Conservation (phyloP, 2,113 vertebrate species). For the Rhombomys opimus region DNA sequence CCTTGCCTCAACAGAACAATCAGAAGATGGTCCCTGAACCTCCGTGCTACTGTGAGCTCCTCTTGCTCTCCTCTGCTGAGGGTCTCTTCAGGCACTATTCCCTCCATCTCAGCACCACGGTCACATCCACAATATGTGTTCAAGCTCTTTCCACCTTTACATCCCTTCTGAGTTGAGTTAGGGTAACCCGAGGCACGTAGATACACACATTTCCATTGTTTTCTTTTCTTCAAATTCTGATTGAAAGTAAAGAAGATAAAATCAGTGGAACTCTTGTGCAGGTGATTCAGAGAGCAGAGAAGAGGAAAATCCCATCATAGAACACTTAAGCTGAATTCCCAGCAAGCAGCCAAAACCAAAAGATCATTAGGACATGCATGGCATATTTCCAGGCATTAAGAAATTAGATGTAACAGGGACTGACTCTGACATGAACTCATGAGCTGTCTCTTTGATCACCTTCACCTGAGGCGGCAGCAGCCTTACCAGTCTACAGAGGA, state of each 20-base stretch:
- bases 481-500: no score
- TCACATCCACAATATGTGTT: not conserved
- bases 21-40: not conserved
- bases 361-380: not conserved
- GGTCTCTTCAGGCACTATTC: not conserved
- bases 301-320: not conserved
- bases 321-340: not conserved
- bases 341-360: not conserved
- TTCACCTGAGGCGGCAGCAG: no score
- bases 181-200: not conserved
- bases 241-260: not conserved
- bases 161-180: not conserved
- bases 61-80: not conserved
- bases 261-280: not conserved
- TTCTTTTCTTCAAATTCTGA: conserved; percentile 7
- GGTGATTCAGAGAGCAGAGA: not conserved
- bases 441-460: no score
- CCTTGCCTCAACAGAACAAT: not conserved
- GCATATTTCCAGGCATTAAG: conserved; percentile 12
- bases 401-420: not conserved
- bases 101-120: conserved; percentile 84
- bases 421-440: no score
- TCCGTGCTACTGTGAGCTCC: not conserved
- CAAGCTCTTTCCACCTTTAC: not conserved
- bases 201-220: no score